Base-by-base conservation (phyloP, 2,797 vertebrate genomes). In the Crax fasciolata region DNA sequence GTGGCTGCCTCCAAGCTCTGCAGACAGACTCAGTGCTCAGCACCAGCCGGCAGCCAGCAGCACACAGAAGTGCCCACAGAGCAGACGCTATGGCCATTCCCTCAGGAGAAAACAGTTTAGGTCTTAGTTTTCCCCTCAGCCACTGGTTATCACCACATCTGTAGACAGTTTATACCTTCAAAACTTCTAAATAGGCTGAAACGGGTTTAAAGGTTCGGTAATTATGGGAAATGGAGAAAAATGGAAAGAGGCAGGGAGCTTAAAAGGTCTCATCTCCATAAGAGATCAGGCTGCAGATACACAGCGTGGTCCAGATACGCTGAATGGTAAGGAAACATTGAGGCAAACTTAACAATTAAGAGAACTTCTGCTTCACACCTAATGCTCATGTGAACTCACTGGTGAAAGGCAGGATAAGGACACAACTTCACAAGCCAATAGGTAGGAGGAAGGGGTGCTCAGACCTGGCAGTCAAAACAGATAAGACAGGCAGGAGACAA, bases 81-180 rank as follows among this genome's bases (percentile, higher is more conserved):
- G 48, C 3, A 0, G 1, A 18, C 0, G 20, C 67, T 7, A 14
- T 0, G 30, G 30, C 65, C 63, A 51, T 43, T 46, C 65, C 59
- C 61, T 52, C 25, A 17, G 27, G 80, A 44, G 61, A 48, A 77
- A 4, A 23, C 24, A 5, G 32, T 38, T 54, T 17, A 51, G 6
- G 51, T 13, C 3, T 6, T 61, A 23, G 20, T 20, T 84, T 43
- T 43, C 63, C 30, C 35, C 51, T 80, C 49, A 38, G 25, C 51
- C 43, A 38, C 6, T 46, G 71, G 10, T 38, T 87, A 75, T 18
- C 35, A 27, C 35, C 59, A 80, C 25, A 80, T 27, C 39, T 35
- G 18, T 17, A n/a, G 17, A 35, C 62, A 8, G 12, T 10, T 72
- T 28, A 38, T 28, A 38, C 19, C n/a, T 59, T 55, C 46, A 41